A percentile compares a stretch with the other conserved stretches of the same genome.
phyloP scores from a whole-genome alignment of 2,797 vertebrate species.

The Chaetodon trifasciatus region DNA sequence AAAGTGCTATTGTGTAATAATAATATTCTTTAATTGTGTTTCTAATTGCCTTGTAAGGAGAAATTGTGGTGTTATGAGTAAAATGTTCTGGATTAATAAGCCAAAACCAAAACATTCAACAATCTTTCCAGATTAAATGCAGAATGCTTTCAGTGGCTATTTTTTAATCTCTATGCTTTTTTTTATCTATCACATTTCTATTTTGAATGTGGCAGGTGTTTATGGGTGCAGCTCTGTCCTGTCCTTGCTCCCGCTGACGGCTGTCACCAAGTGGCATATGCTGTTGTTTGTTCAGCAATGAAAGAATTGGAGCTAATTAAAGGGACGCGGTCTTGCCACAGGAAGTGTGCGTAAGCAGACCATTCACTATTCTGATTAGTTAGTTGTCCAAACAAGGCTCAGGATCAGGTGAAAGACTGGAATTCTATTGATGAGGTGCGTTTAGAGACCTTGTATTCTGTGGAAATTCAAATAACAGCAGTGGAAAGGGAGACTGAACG shows the following conservation, averaged over 20 bases:
- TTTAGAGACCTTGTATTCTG: conserved; percentile 61
- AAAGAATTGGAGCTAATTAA: conserved; percentile 82
- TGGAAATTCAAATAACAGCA: conserved; percentile 73
- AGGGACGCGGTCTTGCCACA: conserved; percentile 62
- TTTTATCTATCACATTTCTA: neutral
- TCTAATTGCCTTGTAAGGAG: neutral
- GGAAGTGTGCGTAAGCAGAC: conserved; percentile 76
- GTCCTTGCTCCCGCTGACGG: conserved; percentile 65
- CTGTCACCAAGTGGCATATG: conserved; percentile 80
- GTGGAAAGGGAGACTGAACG: conserved; percentile 28
- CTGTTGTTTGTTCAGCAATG: conserved; percentile 80
- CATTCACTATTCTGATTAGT: conserved; percentile 77
- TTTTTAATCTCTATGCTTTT: neutral
- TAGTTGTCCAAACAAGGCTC: conserved; percentile 75
- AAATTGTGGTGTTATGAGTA: neutral
- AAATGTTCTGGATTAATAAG: neutral
- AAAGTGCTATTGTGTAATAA: neutral
- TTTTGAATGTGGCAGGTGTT: conserved; percentile 73
- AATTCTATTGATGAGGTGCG: conserved; percentile 67
- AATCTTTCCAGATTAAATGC: neutral
- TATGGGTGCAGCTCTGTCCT: conserved; percentile 36
- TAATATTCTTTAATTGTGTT: neutral
- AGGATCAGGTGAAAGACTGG: conserved; percentile 62
- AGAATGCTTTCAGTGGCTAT: conserved; percentile 1
- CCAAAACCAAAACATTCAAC: neutral